These are phyloP conservation scores for Bujurquina vittata DNA, from an alignment of 2,113 vertebrate genomes.

Conservation along the genomic window DNA sequence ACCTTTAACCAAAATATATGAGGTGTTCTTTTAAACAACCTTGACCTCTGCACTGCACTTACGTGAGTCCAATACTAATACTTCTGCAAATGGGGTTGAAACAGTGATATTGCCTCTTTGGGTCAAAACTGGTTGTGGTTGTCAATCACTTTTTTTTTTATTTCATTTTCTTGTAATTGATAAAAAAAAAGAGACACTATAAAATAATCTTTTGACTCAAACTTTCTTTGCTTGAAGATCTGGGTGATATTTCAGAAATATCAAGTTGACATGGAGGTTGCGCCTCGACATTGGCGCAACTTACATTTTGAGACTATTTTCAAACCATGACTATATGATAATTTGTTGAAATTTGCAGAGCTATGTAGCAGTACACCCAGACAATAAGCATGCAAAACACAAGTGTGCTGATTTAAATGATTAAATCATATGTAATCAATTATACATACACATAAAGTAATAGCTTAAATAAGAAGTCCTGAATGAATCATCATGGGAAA, in stretches of 20 bases:
- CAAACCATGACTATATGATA: neutral
- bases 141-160: neutral
- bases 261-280: neutral
- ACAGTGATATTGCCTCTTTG: no score
- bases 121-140: no score
- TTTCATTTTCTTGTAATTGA: neutral
- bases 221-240: neutral
- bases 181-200: neutral
- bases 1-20: neutral
- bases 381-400: neutral
- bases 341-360: neutral
- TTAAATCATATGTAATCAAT: neutral
- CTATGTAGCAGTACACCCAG: neutral
- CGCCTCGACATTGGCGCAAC: neutral
- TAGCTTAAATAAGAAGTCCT: neutral
- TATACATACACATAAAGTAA: neutral
- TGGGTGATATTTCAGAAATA: neutral
- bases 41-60: neutral
- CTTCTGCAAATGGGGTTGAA: no score
- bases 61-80: neutral
- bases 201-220: neutral
- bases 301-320: neutral
- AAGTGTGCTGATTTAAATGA: neutral
- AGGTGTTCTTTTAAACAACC: neutral
- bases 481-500: slow-evolving; percentile 3